Evolutionary conservation across 2,888 invertebrate species (phyloP).

Genomic region (Odontomyia ornata): DNA sequence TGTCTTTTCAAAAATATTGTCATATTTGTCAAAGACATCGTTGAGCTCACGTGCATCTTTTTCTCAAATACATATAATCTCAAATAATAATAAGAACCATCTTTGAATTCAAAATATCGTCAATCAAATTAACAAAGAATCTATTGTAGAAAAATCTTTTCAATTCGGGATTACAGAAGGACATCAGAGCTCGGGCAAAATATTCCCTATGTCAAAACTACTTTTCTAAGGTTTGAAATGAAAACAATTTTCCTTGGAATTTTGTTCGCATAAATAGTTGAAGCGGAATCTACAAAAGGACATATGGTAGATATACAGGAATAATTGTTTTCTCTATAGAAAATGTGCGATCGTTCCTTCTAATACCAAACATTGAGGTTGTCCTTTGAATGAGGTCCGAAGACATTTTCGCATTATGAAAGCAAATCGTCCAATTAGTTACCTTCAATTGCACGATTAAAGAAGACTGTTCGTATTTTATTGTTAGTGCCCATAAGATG

Average conservation of each 20-base stretch:
- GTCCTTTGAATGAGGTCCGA: background rate
- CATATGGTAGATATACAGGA: too few relatives aligned
- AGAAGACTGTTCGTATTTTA: background rate
- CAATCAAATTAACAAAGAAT: too few relatives aligned
- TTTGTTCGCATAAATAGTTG: background rate
- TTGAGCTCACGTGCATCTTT: too few relatives aligned
- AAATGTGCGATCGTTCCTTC: background rate
- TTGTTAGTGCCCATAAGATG: background rate
- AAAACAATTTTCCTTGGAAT: conserved; percentile 24
- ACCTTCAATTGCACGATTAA: background rate
- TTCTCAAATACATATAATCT: too few relatives aligned
- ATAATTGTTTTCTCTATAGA: too few relatives aligned
- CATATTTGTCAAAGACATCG: too few relatives aligned
- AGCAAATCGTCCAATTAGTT: conserved; percentile 25
- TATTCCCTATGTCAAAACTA: conserved; percentile 21
- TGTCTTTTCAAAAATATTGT: too few relatives aligned
- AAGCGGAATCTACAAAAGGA: too few relatives aligned
- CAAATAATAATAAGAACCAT: too few relatives aligned
- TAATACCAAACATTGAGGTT: background rate
- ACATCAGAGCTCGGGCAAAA: conserved; percentile 19
- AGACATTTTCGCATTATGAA: background rate
- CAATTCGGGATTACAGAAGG: too few relatives aligned
- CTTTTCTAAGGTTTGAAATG: background rate
- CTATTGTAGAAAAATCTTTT: too few relatives aligned
- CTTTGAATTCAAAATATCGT: too few relatives aligned